These are phyloP conservation scores for Pachliopta kotzebuea DNA, from an alignment of 2,888 invertebrate species.

Conservation along the genomic window DNA sequence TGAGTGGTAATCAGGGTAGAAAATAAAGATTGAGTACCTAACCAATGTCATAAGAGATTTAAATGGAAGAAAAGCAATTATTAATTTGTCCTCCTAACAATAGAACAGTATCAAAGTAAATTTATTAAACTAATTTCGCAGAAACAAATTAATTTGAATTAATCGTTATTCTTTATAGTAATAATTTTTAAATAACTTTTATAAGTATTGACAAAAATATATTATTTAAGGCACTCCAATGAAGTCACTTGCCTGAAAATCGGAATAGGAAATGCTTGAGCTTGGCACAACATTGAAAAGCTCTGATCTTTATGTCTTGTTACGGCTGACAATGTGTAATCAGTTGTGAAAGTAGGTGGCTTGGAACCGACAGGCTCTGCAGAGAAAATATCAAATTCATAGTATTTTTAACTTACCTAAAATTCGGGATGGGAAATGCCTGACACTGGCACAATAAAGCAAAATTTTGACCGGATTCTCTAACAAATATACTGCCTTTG, in stretches of 20 bases:
- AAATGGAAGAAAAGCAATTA: neutral
- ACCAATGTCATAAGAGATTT: neutral
- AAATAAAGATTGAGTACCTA: neutral
- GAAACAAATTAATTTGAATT: neutral
- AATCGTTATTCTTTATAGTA: neutral
- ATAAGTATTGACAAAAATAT: neutral
- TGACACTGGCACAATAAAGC: slow-evolving; percentile 83
- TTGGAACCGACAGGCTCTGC: slow-evolving; percentile 83
- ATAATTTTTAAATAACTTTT: neutral
- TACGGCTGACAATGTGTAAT: slow-evolving; percentile 81
- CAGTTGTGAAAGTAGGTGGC: slow-evolving; percentile 81
- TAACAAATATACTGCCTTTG: slow-evolving; percentile 82
- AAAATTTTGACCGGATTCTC: slow-evolving; percentile 78
- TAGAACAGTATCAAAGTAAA: too few relatives aligned
- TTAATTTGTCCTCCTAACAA: neutral
- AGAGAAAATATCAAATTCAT: slow-evolving; percentile 37
- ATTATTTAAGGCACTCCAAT: neutral
- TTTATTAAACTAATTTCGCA: neutral
- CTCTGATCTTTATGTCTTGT: slow-evolving; percentile 77
- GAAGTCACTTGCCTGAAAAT: slow-evolving; percentile 83
- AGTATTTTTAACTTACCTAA: slow-evolving; percentile 76
- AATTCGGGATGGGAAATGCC: slow-evolving; percentile 82
- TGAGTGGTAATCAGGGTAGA: slow-evolving; percentile 17
- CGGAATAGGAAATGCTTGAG: slow-evolving; percentile 86
- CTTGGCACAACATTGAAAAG: slow-evolving; percentile 85